Percentiles rank a stretch among this genome's conserved stretches.
Conservation (phyloP, 2,888 invertebrate genomes). For the Sympetrum striolatum region DNA sequence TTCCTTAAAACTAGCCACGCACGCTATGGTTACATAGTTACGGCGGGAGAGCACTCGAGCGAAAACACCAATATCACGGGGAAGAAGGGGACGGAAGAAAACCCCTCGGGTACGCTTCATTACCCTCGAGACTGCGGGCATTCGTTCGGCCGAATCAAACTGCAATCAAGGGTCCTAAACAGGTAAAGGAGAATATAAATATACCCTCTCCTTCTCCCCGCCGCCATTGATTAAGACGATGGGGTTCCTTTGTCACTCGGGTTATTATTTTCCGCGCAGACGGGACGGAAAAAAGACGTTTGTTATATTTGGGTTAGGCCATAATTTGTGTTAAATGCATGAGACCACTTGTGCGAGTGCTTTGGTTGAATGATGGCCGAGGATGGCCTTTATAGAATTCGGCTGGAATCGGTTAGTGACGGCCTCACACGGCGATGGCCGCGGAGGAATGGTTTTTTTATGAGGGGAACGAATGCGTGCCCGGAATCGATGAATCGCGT, state of each 20-base stretch:
- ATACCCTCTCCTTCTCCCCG: not conserved
- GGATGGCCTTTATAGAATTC: not conserved
- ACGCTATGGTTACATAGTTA: conserved; percentile 20
- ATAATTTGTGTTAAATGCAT: not conserved
- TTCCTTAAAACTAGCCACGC: not conserved
- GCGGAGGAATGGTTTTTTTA: not conserved
- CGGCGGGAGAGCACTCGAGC: conserved; percentile 1
- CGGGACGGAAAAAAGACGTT: not conserved
- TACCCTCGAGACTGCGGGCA: conserved; percentile 22
- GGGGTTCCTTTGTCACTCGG: not conserved
- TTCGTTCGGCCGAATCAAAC: conserved; percentile 26
- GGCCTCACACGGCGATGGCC: not conserved
- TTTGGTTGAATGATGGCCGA: not conserved
- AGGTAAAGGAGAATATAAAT: not conserved
- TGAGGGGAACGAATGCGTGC: not conserved
- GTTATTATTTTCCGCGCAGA: not conserved
- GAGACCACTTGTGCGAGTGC: not conserved
- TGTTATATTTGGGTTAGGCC: not conserved
- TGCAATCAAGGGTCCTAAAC: conserved; percentile 19
- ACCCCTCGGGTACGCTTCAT: conserved; percentile 6
- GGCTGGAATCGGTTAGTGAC: not conserved
- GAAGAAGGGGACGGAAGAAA: not conserved
- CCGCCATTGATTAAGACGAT: conserved; percentile 18
- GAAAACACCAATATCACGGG: conserved; percentile 2
- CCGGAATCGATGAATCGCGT: not conserved